phyloP scores from a whole-genome alignment of 2,888 invertebrate species.

The Onthophagus sagittarius region DNA sequence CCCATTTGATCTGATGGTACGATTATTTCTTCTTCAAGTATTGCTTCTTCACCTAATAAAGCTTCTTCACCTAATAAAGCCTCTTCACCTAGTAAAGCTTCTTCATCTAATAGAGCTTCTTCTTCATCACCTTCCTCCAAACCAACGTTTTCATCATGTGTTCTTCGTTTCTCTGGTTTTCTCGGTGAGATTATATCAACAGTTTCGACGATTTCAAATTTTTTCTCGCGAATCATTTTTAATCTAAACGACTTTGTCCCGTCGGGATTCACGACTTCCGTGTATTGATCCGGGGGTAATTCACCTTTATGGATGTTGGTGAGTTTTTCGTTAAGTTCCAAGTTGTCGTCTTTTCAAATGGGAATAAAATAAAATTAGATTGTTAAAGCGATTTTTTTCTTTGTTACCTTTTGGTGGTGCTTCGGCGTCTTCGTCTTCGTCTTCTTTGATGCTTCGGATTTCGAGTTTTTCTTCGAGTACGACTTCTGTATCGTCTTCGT shows the following conservation, averaged over 20 bases:
- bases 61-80: slow-evolving; percentile 8
- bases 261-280: not conserved
- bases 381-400: not conserved
- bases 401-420: not conserved
- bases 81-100: slow-evolving; percentile 2
- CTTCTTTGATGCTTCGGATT: not conserved
- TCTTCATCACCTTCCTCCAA: not conserved
- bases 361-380: not conserved
- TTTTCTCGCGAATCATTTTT: not conserved
- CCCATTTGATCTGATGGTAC: slow-evolving; percentile 21
- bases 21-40: not conserved
- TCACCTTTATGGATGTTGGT: not conserved
- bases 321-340: not conserved
- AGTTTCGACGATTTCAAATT: not conserved
- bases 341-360: not conserved
- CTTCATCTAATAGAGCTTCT: no score
- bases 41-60: not conserved
- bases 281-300: not conserved
- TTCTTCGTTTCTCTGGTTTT: not conserved
- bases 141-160: not conserved
- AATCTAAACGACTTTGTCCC: not conserved
- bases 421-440: not conserved
- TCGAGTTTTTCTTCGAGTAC: not conserved
- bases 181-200: not conserved
- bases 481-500: not conserved